Evolutionary conservation across 2,113 vertebrate species (phyloP).

Genomic region (Aleadryas rufinucha): DNA sequence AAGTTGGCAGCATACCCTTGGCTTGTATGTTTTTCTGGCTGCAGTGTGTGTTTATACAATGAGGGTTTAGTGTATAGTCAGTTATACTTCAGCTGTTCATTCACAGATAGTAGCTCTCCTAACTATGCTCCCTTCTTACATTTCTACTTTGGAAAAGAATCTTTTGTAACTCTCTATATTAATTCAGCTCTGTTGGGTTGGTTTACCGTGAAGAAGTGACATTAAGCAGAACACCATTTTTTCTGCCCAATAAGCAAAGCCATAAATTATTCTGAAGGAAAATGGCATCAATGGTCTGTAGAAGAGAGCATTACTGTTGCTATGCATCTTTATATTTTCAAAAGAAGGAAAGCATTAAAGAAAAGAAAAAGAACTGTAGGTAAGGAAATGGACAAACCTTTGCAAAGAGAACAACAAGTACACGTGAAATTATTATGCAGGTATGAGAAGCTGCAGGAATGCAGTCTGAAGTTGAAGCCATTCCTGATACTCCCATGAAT

Average conservation of each 20-base stretch:
- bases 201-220: background rate
- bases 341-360: background rate
- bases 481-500: background rate
- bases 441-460: background rate
- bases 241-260: background rate
- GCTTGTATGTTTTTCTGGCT: background rate
- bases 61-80: background rate
- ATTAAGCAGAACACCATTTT: background rate
- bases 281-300: background rate
- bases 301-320: background rate
- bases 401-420: background rate
- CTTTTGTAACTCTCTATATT: background rate
- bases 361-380: background rate
- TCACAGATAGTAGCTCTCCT: background rate
- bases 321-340: background rate
- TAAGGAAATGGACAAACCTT: background rate
- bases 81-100: background rate
- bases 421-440: background rate
- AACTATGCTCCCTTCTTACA: background rate
- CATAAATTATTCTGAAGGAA: background rate
- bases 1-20: background rate
- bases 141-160: background rate
- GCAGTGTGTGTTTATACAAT: background rate
- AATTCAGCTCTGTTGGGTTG: background rate
- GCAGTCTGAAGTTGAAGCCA: background rate